A percentile compares a stretch with the other conserved stretches of the same genome.
phyloP scores from a whole-genome alignment of 2,888 invertebrate genomes.

The Rhaphigaster nebulosa region DNA sequence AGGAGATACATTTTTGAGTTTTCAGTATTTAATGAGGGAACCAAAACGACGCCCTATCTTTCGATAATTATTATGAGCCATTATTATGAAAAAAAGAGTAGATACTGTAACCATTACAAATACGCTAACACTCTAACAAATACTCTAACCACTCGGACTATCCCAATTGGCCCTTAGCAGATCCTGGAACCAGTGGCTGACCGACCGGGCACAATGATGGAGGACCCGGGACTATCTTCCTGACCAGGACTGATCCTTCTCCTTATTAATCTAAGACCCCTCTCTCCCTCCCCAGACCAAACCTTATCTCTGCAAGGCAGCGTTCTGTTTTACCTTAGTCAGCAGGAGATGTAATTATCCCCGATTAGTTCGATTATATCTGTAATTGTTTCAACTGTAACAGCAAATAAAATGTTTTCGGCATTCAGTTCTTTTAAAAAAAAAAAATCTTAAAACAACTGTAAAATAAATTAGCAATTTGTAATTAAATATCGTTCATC shows the following conservation, averaged over 20 bases:
- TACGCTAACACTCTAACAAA: no score
- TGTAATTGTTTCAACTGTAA: background rate
- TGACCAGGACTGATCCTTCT: background rate
- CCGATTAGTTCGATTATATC: background rate
- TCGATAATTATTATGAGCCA: background rate
- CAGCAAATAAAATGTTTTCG: background rate
- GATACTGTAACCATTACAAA: no score
- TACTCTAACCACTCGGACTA: background rate
- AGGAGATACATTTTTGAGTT: no score
- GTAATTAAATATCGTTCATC: no score
- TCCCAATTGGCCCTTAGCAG: background rate
- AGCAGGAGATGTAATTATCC: background rate
- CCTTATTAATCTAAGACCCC: background rate
- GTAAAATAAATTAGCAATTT: no score
- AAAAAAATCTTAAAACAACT: no score
- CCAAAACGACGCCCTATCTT: no score
- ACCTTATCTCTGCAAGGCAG: conserved; percentile 8
- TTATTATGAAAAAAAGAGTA: background rate
- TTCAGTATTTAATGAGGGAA: no score
- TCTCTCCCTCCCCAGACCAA: background rate
- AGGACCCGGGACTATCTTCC: background rate
- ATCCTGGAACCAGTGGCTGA: background rate
- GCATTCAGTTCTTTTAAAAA: no score
- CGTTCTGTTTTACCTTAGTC: background rate
- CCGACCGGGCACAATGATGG: background rate